Base-by-base conservation (phyloP, 2,113 vertebrate genomes). In the Siniperca chuatsi region DNA sequence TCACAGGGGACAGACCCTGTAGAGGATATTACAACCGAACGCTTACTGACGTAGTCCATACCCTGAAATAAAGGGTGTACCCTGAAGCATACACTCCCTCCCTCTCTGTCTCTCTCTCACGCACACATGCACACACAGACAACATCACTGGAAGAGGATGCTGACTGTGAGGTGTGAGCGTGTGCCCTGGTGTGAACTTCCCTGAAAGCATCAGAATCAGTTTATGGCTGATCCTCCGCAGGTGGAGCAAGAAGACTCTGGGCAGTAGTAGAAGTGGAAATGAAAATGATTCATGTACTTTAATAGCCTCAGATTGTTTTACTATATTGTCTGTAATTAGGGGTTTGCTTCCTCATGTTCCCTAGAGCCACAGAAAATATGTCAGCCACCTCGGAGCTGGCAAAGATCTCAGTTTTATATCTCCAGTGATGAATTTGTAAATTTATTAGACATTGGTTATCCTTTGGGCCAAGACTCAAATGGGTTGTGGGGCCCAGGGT, bases 231-330 rank as follows among this genome's bases (percentile, higher is more conserved):
- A 61, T 64, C 37, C 46, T 70, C 23, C 29, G 55, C n/a, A 62
- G 66, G 72, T 81, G 67, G 13, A 78, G 61, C 54, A 0, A 1
- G 13, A 75, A 42, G 18, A 37, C 25, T 46, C 29, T 35, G 60
- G 37, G 25, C 25, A 6, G 12, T 1, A 4, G 40, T 58, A 1
- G 18, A 35, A 75, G 44, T 23, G 46, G 65, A 87, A 61, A 44
- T 83, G 37, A 69, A 66, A 62, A 75, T 75, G 72, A 87, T 83
- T 68, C 76, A 86, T 74, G 76, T 16, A 4, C 20, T 85, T 71
- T 78, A 81, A 58, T 72, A 68, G 46, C 66, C 18, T 23, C 72
- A 78, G n/a, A 78, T 84, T 65, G 65, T 74, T 81, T 76, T 60
- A 64, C 55, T 70, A 71, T 65, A 76, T 48, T 57, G n/a, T 64